These are phyloP conservation scores for Eolophus roseicapilla DNA, from an alignment of 2,113 vertebrate genomes.

Conservation along the genomic window DNA sequence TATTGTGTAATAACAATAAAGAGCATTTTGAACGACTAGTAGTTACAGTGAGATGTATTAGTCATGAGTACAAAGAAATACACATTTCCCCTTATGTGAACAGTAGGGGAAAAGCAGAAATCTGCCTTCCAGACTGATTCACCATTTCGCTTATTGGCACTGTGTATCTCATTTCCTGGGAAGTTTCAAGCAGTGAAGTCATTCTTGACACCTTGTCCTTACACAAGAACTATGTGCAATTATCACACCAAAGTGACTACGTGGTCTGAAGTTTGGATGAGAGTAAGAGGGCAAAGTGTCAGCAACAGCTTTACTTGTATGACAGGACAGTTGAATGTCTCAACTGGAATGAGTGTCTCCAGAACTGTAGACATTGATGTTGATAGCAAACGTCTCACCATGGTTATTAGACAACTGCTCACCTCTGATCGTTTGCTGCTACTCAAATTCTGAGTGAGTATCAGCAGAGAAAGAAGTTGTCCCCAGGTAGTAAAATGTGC, in stretches of 20 bases:
- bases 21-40: background rate
- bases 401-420: background rate
- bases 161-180: background rate
- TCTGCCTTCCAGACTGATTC: background rate
- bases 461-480: background rate
- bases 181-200: background rate
- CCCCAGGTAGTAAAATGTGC: background rate
- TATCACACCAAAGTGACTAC: background rate
- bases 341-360: background rate
- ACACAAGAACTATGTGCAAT: background rate
- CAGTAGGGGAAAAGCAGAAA: background rate
- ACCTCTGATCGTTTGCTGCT: background rate
- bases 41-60: background rate
- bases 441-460: background rate
- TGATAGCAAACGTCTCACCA: background rate
- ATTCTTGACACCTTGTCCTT: background rate
- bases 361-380: background rate
- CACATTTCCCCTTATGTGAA: accelerated
- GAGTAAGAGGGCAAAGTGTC: background rate
- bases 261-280: background rate
- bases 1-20: background rate
- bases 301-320: background rate
- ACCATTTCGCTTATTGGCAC: background rate
- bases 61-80: background rate
- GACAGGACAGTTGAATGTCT: background rate